Evolutionary conservation across 2,797 vertebrate species (phyloP), one percentile per base, ranked within the genome.

Genomic region (Gobio occitaniae): DNA sequence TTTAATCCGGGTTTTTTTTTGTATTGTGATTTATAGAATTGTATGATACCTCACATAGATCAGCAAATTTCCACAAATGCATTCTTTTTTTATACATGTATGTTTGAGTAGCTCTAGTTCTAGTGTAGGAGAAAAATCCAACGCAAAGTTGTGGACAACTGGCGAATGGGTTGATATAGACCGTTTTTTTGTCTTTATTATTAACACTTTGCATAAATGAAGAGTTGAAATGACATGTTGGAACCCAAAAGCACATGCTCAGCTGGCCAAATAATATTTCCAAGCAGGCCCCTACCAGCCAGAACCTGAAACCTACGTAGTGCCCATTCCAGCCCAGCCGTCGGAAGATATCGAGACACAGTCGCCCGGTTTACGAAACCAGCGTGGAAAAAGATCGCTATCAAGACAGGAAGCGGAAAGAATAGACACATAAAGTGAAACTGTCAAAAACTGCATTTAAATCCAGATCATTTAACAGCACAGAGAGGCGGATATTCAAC

Each of bases 251-350:
- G 82, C 77, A 79, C 61, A 87, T 95, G 94, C 96, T 97, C 96
- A 96, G 97, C 97, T 96, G 96, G 97, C 96, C 95, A 91, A 96
- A 96, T 92, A 93, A 94, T 96, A 95, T 96, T 96, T 97, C 96
- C 96, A 97, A 98, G 96, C 96, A 96, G 95, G 94, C 96, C 95
- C 93, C 91, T 97, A 95, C 96, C 96, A 95, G 87, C 97, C 97
- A 86, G 96, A 96, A 92, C 96, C 96, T 88, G 97, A 97, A 90
- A 95, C 96, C 93, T 95, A 95, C 91, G 94, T 99, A 96, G 96
- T 95, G 90, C 95, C 97, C 89, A 95, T 98, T 95, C 96, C 96
- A 21, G 97, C 95, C 95, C 96, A 97, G 94, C 92, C 93, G 86
- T 90, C 92, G 63, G 98, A 95, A 95, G 97, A 97, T 92, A 97